A percentile compares a stretch with the other conserved stretches of the same genome.
phyloP scores from a whole-genome alignment of 2,888 invertebrate species.

The Scaptomyza parva region DNA sequence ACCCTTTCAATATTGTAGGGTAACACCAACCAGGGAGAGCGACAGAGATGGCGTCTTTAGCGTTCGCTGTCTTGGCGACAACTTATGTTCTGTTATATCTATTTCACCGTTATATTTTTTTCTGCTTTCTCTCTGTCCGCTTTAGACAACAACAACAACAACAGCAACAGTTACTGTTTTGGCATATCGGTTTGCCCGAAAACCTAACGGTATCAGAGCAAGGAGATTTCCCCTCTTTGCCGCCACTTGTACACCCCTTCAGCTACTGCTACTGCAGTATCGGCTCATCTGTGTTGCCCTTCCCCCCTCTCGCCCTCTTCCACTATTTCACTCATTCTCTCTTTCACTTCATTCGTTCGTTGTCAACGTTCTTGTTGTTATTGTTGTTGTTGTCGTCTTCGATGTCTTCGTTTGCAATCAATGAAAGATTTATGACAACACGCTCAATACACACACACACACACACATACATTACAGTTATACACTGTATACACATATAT shows the following conservation, averaged over 20 bases:
- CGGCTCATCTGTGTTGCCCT: not conserved
- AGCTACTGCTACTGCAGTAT: not conserved
- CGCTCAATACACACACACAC: conserved; percentile 20
- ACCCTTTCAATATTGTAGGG: not conserved
- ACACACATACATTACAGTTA: not conserved
- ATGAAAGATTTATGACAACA: conserved; percentile 76
- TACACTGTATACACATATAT: not conserved
- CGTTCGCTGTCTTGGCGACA: conserved; percentile 52
- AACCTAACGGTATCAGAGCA: conserved; percentile 13
- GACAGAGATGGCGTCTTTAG: conserved; percentile 17
- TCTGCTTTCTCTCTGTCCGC: conserved; percentile 27
- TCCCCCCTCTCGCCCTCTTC: too few relatives aligned
- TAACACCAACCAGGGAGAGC: not conserved
- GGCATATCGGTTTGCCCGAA: conserved; percentile 48
- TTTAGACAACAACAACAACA: too few relatives aligned
- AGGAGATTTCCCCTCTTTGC: conserved; percentile 23
- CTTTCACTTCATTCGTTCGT: conserved; percentile 21
- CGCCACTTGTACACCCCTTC: not conserved
- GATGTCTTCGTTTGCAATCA: conserved; percentile 78
- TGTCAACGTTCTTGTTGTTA: conserved; percentile 41
- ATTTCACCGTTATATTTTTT: conserved; percentile 64
- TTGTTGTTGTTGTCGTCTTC: conserved; percentile 43
- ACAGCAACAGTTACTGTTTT: conserved; percentile 61
- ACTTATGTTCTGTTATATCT: conserved; percentile 61
- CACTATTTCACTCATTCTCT: not conserved